Conservation (phyloP, 2,113 vertebrate genomes). For the Stigmatopora argus region DNA sequence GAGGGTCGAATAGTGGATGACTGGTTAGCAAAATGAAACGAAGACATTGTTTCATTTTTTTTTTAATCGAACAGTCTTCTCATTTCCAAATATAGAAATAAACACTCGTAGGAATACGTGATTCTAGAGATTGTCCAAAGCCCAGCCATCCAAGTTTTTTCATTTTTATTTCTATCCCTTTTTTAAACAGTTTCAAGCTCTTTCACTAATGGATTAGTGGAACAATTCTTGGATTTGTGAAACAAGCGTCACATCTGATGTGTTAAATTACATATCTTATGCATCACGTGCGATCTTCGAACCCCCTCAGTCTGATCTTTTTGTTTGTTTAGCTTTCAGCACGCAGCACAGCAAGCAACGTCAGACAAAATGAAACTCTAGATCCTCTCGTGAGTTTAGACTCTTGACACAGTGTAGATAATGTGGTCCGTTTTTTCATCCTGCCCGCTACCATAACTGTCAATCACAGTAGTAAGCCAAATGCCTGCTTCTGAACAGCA, state of each 20-base stretch:
- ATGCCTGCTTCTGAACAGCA: constrained; percentile 47
- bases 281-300: constrained; percentile 13
- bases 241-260: background rate
- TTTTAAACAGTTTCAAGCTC: background rate
- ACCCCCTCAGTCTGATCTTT: constrained; percentile 1
- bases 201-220: background rate
- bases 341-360: constrained; percentile 9
- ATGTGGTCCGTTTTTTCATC: constrained; percentile 33
- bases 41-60: too few relatives aligned
- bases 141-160: background rate
- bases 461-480: constrained; percentile 44
- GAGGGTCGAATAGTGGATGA: background rate
- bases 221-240: background rate
- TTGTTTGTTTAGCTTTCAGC: constrained; percentile 3
- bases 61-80: too few relatives aligned
- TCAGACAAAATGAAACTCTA: constrained; percentile 24
- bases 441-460: constrained; percentile 24
- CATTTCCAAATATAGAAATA: too few relatives aligned
- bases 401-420: constrained; percentile 17
- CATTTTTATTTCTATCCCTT: background rate
- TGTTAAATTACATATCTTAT: background rate
- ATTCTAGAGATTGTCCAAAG: background rate
- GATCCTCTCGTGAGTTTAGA: constrained; percentile 18
- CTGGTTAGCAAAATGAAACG: too few relatives aligned
- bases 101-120: background rate